Base-by-base conservation (phyloP, 2,888 invertebrate species). In the Tiliacea aurago region DNA sequence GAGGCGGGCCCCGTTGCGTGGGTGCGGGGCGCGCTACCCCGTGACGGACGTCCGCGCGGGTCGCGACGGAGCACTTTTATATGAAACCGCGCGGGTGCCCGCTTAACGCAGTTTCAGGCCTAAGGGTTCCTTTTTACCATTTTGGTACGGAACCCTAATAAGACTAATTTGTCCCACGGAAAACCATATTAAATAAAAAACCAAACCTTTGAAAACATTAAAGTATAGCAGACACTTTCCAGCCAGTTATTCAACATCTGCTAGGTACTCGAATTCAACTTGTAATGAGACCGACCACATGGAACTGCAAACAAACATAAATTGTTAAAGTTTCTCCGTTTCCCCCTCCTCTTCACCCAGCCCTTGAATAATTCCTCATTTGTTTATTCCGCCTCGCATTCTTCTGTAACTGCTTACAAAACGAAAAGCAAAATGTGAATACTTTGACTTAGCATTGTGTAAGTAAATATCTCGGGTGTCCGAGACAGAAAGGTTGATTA, bases 331-430 rank as follows among this genome's bases (percentile, higher is more conserved):
- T 77, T 63, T 37, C 5, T 20, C 23, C 15, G 0, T 15, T 11
- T 3, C 7, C 4, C 11, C 18, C 18, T 13, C 18, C 13, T 20
- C 56, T 43, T 47, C 37, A 45, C 28, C 45, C n/a, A 37, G n/a
- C 20, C 45, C 18, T 28, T 49, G 43, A 70, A 66, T 49, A 67
- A 69, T 66, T 66, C 33, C 47, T 49, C 49, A 73, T 77, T 69
- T 69, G 69, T 64, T 78, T 61, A 74, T 68, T 80, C 76, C 72
- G 28, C 74, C 72, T 69, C 56, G 28, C 65, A 66, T 70, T 74
- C 70, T 73, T 71, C 70, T 70, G 64, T 77, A 76, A 83, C 53
- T 80, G 72, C 73, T 81, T 71, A 64, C 73, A 75, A 84, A 84
- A 78, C 20, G 55, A 62, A 68, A 74, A 62, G 56, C 56, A 65